phyloP scores from a whole-genome alignment of 2,888 invertebrate species.

The Calameuta pallipes region DNA sequence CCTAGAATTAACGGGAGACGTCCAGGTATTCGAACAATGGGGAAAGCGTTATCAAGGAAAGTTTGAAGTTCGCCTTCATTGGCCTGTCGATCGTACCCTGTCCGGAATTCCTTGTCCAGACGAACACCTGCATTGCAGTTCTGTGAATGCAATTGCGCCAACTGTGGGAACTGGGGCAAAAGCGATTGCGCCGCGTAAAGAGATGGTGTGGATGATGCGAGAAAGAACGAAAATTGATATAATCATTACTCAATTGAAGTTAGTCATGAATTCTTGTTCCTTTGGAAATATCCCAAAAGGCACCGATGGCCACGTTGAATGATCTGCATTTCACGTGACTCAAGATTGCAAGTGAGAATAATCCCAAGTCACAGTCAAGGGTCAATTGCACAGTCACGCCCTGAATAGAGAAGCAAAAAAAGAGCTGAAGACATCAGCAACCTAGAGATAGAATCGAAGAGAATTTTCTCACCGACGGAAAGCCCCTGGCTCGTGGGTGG shows the following conservation, averaged over 20 bases:
- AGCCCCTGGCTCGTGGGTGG: neutral
- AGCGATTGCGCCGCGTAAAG: neutral
- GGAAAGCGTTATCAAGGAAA: neutral
- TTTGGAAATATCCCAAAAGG: neutral
- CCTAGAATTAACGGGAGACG: neutral
- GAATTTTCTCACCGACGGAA: neutral
- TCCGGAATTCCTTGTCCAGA: neutral
- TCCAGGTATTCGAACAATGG: neutral
- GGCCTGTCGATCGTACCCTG: neutral
- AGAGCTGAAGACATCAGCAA: neutral
- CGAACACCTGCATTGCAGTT: neutral
- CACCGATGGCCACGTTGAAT: neutral
- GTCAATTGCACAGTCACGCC: neutral
- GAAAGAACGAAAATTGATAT: neutral
- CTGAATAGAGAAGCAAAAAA: neutral
- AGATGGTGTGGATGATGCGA: neutral
- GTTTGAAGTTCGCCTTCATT: neutral
- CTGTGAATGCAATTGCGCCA: constrained; percentile 4
- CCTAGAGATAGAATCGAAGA: neutral
- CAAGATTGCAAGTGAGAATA: neutral
- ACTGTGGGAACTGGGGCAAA: constrained; percentile 13
- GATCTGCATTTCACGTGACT: neutral
- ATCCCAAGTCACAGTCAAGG: neutral
- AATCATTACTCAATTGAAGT: neutral
- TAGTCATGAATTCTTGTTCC: neutral